These are phyloP conservation scores for Gambusia yucatana DNA, from an alignment of 2,797 vertebrate genomes.

Conservation along the genomic window DNA sequence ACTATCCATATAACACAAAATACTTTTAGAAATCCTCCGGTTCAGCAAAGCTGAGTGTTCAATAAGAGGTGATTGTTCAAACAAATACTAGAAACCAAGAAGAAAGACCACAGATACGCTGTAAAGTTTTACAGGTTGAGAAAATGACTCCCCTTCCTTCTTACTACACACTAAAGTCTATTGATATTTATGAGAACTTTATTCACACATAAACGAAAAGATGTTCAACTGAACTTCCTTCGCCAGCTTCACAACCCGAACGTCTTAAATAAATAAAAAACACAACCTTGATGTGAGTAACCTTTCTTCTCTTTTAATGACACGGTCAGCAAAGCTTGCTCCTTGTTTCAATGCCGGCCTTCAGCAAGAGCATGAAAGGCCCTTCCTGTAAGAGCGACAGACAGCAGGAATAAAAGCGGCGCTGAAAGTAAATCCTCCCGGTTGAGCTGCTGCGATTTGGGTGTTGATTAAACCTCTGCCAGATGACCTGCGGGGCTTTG, in stretches of 20 bases:
- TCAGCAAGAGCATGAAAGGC: conserved; percentile 23
- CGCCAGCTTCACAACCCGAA: conserved; percentile 15
- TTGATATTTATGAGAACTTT: background rate
- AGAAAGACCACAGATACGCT: background rate
- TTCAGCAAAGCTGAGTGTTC: background rate
- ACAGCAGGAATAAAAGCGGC: conserved; percentile 38
- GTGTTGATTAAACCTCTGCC: conserved; percentile 84
- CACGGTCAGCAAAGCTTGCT: conserved; percentile 25
- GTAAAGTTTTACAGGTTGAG: no score
- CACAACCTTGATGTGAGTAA: conserved; percentile 39
- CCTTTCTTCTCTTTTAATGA: conserved; percentile 36
- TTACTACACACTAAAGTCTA: background rate
- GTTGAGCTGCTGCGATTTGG: conserved; percentile 81
- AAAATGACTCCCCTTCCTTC: no score
- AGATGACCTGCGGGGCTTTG: conserved; percentile 73
- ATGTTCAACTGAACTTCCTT: background rate
- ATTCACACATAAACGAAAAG: background rate
- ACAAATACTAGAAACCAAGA: background rate
- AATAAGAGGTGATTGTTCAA: background rate
- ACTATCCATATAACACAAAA: background rate
- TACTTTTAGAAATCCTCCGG: background rate
- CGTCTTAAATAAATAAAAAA: conserved; percentile 28
- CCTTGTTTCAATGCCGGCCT: conserved; percentile 27
- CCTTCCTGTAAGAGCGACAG: conserved; percentile 2
- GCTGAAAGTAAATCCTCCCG: conserved; percentile 78